Percentiles rank a stretch among this genome's conserved stretches.
Conservation (phyloP, 2,113 vertebrate genomes). For the Lathamus discolor region DNA sequence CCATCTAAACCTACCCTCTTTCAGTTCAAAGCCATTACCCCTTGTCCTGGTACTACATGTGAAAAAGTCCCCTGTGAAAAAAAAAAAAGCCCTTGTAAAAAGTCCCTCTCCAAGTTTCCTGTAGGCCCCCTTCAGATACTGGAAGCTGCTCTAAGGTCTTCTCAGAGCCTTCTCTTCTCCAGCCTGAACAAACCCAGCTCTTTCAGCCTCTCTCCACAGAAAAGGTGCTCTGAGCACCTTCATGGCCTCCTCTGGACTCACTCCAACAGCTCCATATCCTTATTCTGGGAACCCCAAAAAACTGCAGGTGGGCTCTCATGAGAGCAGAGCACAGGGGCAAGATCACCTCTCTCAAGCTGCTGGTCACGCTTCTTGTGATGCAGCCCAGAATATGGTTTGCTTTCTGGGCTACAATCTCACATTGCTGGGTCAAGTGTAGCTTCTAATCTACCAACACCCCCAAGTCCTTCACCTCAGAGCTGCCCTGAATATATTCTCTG, state of each 20-base stretch:
- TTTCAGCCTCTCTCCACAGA: not conserved
- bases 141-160: not conserved
- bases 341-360: not conserved
- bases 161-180: not conserved
- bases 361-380: not conserved
- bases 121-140: not conserved
- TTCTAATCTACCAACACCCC: not conserved
- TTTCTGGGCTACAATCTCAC: not conserved
- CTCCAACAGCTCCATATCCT: not conserved
- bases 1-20: not conserved
- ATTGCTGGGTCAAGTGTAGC: not conserved
- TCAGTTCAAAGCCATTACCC: not conserved
- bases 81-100: not conserved
- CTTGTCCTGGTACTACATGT: not conserved
- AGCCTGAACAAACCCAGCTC: not conserved
- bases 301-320: not conserved
- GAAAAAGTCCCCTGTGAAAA: not conserved
- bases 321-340: not conserved
- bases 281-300: not conserved
- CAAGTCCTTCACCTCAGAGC: not conserved
- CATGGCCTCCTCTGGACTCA: not conserved
- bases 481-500: not conserved
- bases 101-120: not conserved
- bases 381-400: not conserved
- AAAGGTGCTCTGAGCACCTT: not conserved